Evolutionary conservation across 2,113 vertebrate species (phyloP).

Genomic region (Larimichthys polyactis): DNA sequence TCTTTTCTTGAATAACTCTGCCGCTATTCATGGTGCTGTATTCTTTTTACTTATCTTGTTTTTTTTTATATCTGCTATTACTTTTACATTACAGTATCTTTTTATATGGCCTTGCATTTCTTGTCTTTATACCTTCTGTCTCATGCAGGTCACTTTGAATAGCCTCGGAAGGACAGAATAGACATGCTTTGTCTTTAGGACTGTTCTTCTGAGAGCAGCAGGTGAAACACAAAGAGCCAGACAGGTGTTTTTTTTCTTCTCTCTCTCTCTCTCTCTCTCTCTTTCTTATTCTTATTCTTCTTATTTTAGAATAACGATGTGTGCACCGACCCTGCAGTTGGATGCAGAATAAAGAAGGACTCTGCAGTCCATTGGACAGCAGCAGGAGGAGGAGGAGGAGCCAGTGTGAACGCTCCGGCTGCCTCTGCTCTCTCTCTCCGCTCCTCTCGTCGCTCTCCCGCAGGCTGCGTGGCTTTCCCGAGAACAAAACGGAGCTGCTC

Average conservation of each 20-base stretch:
- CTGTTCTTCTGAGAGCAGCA: not conserved
- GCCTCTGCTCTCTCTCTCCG: conserved; percentile 13
- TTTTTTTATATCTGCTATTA: not conserved
- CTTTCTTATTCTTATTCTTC: not conserved
- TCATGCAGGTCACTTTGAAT: not conserved
- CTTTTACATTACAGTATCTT: not conserved
- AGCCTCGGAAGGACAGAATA: not conserved
- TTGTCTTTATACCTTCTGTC: not conserved
- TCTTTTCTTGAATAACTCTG: not conserved
- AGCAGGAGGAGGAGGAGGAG: conserved; percentile 57
- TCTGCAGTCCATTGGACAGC: conserved; percentile 51
- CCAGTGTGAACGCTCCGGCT: not conserved
- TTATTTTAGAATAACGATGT: not conserved
- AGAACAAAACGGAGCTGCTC: not conserved
- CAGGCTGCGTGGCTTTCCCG: conserved; percentile 40
- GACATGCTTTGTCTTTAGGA: not conserved
- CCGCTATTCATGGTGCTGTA: not conserved
- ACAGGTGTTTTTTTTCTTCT: conserved; percentile 24
- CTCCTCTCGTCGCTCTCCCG: conserved; percentile 17
- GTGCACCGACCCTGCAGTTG: conserved; percentile 10
- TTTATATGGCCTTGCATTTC: not conserved
- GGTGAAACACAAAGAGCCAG: conserved; percentile 2
- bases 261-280: no score
- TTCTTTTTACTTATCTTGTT: not conserved
- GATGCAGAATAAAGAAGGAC: conserved; percentile 21